Evolutionary conservation across 2,888 invertebrate species (phyloP).

Genomic region (Pristionchus maxplancki): DNA sequence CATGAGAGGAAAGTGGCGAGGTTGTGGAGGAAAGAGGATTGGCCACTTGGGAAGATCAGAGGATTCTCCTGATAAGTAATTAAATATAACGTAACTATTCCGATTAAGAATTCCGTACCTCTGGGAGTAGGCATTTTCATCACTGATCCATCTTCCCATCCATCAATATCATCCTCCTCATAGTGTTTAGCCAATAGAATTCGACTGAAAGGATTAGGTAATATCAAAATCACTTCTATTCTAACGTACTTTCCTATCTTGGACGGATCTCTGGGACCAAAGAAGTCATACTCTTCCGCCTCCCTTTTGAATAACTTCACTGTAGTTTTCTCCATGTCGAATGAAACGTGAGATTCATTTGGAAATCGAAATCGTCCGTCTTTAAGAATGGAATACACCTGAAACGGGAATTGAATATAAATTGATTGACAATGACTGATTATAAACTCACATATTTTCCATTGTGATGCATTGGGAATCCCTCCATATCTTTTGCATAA

Average conservation of each 20-base stretch:
- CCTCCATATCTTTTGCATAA: not conserved
- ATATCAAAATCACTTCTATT: too few species aligned
- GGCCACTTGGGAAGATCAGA: not conserved
- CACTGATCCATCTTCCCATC: not conserved
- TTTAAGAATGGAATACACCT: not conserved
- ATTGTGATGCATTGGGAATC: slow-evolving; percentile 16
- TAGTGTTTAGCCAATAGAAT: too few species aligned
- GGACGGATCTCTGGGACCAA: not conserved
- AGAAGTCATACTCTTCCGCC: not conserved
- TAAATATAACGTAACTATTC: too few species aligned
- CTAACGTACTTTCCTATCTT: not conserved
- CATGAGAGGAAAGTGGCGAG: not conserved
- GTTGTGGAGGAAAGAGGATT: not conserved
- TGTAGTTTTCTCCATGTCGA: not conserved
- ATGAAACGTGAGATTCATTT: not conserved
- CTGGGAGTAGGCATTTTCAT: not conserved
- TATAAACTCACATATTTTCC: not conserved
- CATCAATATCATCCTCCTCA: not conserved
- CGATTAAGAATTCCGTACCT: too few species aligned
- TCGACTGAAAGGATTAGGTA: not conserved
- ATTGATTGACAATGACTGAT: too few species aligned
- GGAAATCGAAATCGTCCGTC: not conserved
- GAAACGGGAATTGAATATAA: too few species aligned
- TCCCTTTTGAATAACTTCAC: not conserved
- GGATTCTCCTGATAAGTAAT: too few species aligned